Base-by-base conservation (phyloP, 2,113 vertebrate species). In the Myodes glareolus region DNA sequence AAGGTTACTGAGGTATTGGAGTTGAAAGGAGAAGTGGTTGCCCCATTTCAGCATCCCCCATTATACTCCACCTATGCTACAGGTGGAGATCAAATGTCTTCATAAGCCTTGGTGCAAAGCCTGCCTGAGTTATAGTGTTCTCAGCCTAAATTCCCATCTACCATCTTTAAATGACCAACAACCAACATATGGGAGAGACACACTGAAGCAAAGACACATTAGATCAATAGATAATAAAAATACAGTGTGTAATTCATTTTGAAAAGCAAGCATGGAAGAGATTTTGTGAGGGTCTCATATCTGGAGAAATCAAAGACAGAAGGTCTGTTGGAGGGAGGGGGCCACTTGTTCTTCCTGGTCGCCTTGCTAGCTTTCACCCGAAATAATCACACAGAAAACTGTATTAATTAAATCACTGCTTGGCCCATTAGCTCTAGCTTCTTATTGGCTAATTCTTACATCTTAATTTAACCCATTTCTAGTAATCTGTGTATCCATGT, bases 201-300 rank as follows among this genome's bases (percentile, higher is more conserved):
- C 39, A 45, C 29, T 33, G 23, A 77, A 84, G 50, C 72, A 76
- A 95, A 98, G 58, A 23, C 86, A n/a, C 63, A 92, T 67, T 7
- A 89, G 39, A 81, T 55, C 36, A 92, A 61, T 47, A 70, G 47
- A 87, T 96, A 94, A 42, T 87, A 65, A 39, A 72, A 85, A 55
- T 16, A 78, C 0, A 50, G 78, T 4, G 21, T 36, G 17, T 50
- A 84, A 86, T 19, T 81, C 50, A 91, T 58, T 23, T 91, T 10
- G 92, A 85, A 91, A 58, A 94, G 80, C 55, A 90, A 96, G 76
- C 58, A 92, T 0, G n/a, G 90, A 29, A 80, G 80, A 68, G 58
- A 81, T 42, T 33, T 77, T 76, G 81, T 72, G 67, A 84, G 93
- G 33, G 36, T 5, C 61, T 63, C 13, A 85, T 39, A 42, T 65